phyloP scores from a whole-genome alignment of 2,888 invertebrate genomes.

The Hirtodrosophila trivittata region DNA sequence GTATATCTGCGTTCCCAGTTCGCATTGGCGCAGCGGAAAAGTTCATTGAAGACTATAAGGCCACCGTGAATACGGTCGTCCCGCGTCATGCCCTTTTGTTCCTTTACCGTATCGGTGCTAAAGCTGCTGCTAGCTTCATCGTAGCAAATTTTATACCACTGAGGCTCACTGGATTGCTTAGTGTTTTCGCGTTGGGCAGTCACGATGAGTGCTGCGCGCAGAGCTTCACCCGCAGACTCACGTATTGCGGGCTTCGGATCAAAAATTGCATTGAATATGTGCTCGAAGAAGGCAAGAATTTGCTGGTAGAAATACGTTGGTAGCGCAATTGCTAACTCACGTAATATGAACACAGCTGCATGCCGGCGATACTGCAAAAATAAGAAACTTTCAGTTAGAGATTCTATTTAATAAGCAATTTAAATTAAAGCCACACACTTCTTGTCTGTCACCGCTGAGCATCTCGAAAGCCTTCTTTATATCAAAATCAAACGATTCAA shows the following conservation, averaged over 20 bases:
- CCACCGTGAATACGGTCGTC: constrained; percentile 98
- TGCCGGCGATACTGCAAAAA: constrained; percentile 89
- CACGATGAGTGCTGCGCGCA: constrained; percentile 97
- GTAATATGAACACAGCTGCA: constrained; percentile 95
- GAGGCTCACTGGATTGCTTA: constrained; percentile 94
- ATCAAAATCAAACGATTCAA: constrained; percentile 99
- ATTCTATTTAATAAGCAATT: too few species aligned
- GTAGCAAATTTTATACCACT: constrained; percentile 97
- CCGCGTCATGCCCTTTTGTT: constrained; percentile 89
- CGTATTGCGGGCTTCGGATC: constrained; percentile 96
- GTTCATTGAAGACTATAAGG: constrained; percentile 95
- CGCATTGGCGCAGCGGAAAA: constrained; percentile 94
- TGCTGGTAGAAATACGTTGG: constrained; percentile 99
- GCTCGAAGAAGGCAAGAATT: constrained; percentile 96
- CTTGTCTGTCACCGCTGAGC: constrained; percentile 95
- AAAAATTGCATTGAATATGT: constrained; percentile 94
- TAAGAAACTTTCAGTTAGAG: neutral
- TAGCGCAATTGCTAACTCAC: constrained; percentile 97
- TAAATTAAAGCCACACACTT: constrained; percentile 86
- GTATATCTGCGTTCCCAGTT: constrained; percentile 93
- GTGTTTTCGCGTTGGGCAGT: constrained; percentile 98
- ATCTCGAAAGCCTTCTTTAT: constrained; percentile 98
- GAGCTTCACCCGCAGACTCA: constrained; percentile 96
- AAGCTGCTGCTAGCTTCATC: constrained; percentile 93
- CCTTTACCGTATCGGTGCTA: constrained; percentile 86